Evolutionary conservation across 2,113 vertebrate species (phyloP), one percentile per base, ranked within the genome.

Genomic region (Poicephalus gulielmi): DNA sequence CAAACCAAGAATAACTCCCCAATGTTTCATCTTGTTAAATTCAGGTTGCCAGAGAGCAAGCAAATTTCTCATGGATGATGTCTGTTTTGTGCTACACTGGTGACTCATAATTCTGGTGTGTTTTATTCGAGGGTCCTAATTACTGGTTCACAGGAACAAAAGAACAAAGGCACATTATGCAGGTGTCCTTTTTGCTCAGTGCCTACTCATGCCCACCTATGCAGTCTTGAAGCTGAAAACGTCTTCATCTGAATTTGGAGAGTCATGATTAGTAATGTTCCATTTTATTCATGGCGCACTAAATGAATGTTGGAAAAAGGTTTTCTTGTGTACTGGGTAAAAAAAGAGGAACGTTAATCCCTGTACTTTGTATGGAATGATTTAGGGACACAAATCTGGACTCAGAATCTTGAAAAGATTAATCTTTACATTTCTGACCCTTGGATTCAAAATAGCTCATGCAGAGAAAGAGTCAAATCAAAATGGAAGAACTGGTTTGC

Each of bases 1-100:
- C 81, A 94, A 93, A 94, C 47, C 43, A 95, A 86, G 67, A 95
- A 94, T 89, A 27, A 33, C 23, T 93, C 78, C 83, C 68, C 37
- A 49, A 0, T 53, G 90, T 31, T 88, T 70, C 73, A 66, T 86
- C 49, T 93, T 93, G 17, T 86, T 92, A 90, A 82, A 92, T 88
- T 93, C 83, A 67, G n/a, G 43, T 84, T 86, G 60, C 60, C 62
- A 82, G 68, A 93, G 13, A 86, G 57, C 76, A 76, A 79, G 47
- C 3, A 77, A 52, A 43, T 86, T 78, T 89, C 31, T 90, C 64
- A 75, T 28, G 78, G 39, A 49, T 11, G 4, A 41, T 39, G 27
- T 64, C 50, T 88, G 55, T 2, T 1, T 83, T 83, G 50, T 81
- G 55, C 55, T 86, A 50, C 14, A 8, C 43, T 66, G 28, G 47